phyloP scores from a whole-genome alignment of 2,797 vertebrate genomes.

The Cercopithecus neglectus region DNA sequence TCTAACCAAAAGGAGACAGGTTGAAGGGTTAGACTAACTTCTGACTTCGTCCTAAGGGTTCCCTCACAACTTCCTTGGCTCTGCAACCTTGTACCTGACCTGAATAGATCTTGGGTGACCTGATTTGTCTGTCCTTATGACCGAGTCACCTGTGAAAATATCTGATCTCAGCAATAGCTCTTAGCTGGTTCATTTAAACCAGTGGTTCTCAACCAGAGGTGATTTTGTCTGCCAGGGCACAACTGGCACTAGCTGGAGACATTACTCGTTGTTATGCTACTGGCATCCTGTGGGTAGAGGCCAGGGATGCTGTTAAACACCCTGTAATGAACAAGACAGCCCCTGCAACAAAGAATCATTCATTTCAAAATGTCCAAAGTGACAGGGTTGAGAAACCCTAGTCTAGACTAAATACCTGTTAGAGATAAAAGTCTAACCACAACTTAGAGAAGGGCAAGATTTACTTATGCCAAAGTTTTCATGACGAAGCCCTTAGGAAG shows the following conservation, averaged over 20 bases:
- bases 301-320: neutral
- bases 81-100: neutral
- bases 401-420: neutral
- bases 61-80: neutral
- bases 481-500: neutral
- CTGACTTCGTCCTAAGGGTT: neutral
- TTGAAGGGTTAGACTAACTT: neutral
- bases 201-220: neutral
- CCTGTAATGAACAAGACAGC: neutral
- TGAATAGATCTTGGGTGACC: neutral
- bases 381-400: neutral
- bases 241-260: neutral
- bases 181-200: neutral
- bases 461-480: slow-evolving; percentile 24
- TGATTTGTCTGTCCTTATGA: neutral
- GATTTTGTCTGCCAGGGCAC: neutral
- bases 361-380: neutral
- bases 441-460: neutral
- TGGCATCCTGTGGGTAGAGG: neutral
- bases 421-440: neutral
- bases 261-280: neutral
- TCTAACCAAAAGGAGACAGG: neutral
- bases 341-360: neutral
- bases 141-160: neutral
- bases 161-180: neutral